Evolutionary conservation across 2,113 vertebrate species (phyloP).

Genomic region (Halcyon malimbica): DNA sequence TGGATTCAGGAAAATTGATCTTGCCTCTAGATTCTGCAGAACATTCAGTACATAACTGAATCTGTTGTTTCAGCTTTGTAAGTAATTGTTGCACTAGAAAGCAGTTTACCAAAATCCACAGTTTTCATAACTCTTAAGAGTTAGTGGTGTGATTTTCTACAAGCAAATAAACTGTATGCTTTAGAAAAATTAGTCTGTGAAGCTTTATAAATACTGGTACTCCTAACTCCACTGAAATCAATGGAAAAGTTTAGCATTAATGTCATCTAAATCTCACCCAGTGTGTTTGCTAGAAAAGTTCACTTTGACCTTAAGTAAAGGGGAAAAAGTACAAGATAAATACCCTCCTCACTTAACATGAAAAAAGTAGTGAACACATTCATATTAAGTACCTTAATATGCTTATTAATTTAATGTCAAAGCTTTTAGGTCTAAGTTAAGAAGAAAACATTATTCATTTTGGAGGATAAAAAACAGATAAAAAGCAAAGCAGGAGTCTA

Average conservation of each 20-base stretch:
- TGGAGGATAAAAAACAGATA: not conserved
- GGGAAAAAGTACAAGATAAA: not conserved
- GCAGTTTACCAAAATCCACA: not conserved
- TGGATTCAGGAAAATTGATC: not conserved
- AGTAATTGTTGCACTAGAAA: not conserved
- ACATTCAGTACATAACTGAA: not conserved
- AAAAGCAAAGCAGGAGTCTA: not conserved
- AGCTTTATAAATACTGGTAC: not conserved
- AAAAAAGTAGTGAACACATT: not conserved
- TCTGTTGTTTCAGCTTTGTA: not conserved
- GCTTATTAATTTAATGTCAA: not conserved
- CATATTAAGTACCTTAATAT: not conserved
- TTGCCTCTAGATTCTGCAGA: not conserved
- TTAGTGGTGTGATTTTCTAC: not conserved
- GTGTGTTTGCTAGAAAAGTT: not conserved
- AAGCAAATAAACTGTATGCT: not conserved
- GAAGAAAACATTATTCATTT: not conserved
- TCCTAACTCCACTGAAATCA: not conserved
- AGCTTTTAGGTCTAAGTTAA: not conserved
- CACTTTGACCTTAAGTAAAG: not conserved
- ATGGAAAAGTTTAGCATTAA: not conserved
- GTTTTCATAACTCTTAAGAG: not conserved
- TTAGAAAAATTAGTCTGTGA: not conserved
- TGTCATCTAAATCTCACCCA: not conserved
- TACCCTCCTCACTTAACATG: not conserved